A percentile compares a stretch with the other conserved stretches of the same genome.
phyloP scores from a whole-genome alignment of 2,113 vertebrate genomes.

The Chroicocephalus ridibundus region DNA sequence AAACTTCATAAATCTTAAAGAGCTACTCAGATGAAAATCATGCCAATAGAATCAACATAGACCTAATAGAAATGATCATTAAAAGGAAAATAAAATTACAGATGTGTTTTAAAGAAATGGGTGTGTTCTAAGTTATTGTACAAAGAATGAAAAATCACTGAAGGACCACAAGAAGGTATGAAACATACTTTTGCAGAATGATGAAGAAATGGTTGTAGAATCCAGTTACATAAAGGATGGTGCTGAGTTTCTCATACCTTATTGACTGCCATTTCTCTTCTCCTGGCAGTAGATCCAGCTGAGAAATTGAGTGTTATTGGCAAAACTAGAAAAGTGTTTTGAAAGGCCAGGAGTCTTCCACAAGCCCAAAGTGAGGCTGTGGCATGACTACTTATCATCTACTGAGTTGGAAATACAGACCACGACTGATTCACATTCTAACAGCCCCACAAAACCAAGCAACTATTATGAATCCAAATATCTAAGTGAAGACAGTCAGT shows the following conservation, averaged over 20 bases:
- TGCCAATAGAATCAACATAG: neutral
- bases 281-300: neutral
- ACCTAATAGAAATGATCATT: neutral
- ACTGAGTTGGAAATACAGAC: neutral
- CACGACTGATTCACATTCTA: neutral
- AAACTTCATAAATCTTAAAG: neutral
- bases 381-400: neutral
- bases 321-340: neutral
- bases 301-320: neutral
- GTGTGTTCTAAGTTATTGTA: neutral
- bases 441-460: neutral
- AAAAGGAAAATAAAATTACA: neutral
- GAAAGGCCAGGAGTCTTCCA: neutral
- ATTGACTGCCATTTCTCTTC: neutral
- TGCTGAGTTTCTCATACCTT: neutral
- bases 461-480: neutral
- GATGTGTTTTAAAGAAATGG: neutral
- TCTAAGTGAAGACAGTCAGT: neutral
- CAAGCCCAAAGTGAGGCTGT: neutral
- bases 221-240: neutral
- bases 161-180: neutral
- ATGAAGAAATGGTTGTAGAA: neutral
- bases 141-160: neutral
- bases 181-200: neutral
- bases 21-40: neutral